A percentile compares a stretch with the other conserved stretches of the same genome.
phyloP scores from a whole-genome alignment of 2,113 vertebrate species.

The Mugil cephalus region DNA sequence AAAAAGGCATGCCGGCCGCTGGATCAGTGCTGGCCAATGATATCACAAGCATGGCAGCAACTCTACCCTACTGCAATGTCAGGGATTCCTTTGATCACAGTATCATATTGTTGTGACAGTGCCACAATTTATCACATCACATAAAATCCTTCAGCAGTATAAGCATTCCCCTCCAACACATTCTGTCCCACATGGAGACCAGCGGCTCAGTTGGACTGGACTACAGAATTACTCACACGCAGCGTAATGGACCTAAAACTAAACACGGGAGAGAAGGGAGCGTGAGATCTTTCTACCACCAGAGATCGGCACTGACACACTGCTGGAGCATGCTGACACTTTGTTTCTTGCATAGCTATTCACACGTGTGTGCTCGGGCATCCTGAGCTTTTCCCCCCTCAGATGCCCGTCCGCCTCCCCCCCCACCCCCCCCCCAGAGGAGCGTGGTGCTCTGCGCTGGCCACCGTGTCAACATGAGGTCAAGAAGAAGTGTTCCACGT shows the following conservation, averaged over 20 bases:
- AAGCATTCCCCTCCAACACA: slow-evolving; percentile 53
- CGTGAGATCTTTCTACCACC: slow-evolving; percentile 58
- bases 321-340: slow-evolving; percentile 69
- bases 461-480: slow-evolving; percentile 80
- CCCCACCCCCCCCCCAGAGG: slow-evolving; percentile 25
- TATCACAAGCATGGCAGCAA: slow-evolving; percentile 62
- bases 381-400: slow-evolving; percentile 65
- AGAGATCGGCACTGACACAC: slow-evolving; percentile 72
- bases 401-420: slow-evolving; percentile 43
- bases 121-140: slow-evolving; percentile 78
- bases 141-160: slow-evolving; percentile 77
- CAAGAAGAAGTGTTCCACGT: slow-evolving; percentile 72
- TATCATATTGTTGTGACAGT: slow-evolving; percentile 78
- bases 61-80: slow-evolving; percentile 70
- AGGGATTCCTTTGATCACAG: slow-evolving; percentile 81
- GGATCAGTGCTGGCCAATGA: slow-evolving; percentile 63
- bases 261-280: slow-evolving; percentile 55
- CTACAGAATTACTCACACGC: slow-evolving; percentile 56
- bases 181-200: slow-evolving; percentile 45
- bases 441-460: slow-evolving; percentile 57
- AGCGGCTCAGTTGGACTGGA: slow-evolving; percentile 53
- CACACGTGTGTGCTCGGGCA: slow-evolving; percentile 63
- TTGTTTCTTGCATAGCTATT: slow-evolving; percentile 80
- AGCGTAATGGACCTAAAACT: slow-evolving; percentile 50
- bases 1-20: slow-evolving; percentile 32